Evolutionary conservation across 1,140 invertebrate genomes (phyloP).

Genomic region (Ceratitis capitata): DNA sequence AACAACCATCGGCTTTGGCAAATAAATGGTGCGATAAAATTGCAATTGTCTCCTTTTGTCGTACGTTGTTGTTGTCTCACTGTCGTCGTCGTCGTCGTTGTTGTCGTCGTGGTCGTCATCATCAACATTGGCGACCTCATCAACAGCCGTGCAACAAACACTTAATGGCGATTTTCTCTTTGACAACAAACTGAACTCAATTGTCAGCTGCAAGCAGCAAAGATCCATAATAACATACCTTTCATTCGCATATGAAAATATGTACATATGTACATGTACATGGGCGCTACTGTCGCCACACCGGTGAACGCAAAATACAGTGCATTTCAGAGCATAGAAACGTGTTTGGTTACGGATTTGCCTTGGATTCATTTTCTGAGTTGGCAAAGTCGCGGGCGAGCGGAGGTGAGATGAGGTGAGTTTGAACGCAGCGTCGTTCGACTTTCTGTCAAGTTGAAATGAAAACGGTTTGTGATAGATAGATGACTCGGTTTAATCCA

Average conservation of each 20-base stretch:
- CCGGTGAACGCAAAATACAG: background rate
- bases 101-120: background rate
- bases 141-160: constrained; percentile 5
- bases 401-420: too few relatives aligned
- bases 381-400: too few relatives aligned
- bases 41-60: constrained; percentile 11
- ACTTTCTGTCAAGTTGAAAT: constrained; percentile 26
- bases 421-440: too few relatives aligned
- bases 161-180: constrained; percentile 35
- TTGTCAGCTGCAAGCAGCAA: constrained; percentile 35
- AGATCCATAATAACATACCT: background rate
- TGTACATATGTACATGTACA: background rate
- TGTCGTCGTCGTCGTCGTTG: background rate
- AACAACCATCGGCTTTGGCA: background rate
- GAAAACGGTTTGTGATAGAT: constrained; percentile 21
- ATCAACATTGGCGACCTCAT: background rate
- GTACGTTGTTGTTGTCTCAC: background rate
- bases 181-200: constrained; percentile 31
- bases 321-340: background rate
- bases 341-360: constrained; percentile 35
- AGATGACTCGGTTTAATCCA: background rate
- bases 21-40: constrained; percentile 35
- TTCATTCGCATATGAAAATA: background rate
- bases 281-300: background rate
- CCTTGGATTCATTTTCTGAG: background rate